Evolutionary conservation across 1,140 invertebrate genomes (phyloP).

Genomic region (Drosophila cardini): DNA sequence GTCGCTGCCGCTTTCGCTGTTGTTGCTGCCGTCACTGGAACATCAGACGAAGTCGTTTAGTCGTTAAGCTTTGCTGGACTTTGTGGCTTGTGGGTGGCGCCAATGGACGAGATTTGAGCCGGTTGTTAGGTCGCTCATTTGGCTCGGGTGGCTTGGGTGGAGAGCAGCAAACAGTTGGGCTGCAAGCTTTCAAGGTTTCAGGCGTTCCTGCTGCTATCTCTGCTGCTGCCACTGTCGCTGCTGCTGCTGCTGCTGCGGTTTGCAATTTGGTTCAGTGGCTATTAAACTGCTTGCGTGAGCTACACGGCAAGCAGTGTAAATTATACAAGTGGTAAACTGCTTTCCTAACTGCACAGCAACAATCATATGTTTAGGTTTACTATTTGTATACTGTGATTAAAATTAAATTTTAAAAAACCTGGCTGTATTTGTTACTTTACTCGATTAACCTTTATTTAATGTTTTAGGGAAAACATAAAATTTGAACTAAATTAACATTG

Average conservation of each 20-base stretch:
- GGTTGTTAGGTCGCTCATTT: constrained; percentile 8
- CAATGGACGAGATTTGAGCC: constrained; percentile 31
- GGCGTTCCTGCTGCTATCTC: constrained; percentile 40
- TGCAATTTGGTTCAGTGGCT: constrained; percentile 41
- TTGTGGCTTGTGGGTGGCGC: constrained; percentile 42
- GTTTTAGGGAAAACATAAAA: neutral
- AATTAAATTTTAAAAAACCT: neutral
- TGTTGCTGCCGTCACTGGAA: constrained; percentile 51
- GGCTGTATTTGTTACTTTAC: too few species aligned
- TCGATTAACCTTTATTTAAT: too few species aligned
- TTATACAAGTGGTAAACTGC: neutral
- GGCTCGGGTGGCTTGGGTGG: constrained; percentile 9
- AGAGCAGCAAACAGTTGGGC: constrained; percentile 36
- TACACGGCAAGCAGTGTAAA: constrained; percentile 18
- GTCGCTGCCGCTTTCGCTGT: neutral
- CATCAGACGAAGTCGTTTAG: constrained; percentile 22
- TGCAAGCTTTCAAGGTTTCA: constrained; percentile 62
- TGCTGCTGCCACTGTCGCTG: constrained; percentile 3
- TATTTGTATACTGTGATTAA: neutral
- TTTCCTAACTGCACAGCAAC: neutral
- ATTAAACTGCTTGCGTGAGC: constrained; percentile 33
- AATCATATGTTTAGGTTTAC: neutral
- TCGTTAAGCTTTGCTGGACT: constrained; percentile 17
- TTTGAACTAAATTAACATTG: neutral
- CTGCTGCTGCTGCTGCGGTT: constrained; percentile 41